Percentiles rank a stretch among this genome's conserved stretches.
phyloP scores from a whole-genome alignment of 2,888 invertebrate genomes.

The Polyommatus icarus region DNA sequence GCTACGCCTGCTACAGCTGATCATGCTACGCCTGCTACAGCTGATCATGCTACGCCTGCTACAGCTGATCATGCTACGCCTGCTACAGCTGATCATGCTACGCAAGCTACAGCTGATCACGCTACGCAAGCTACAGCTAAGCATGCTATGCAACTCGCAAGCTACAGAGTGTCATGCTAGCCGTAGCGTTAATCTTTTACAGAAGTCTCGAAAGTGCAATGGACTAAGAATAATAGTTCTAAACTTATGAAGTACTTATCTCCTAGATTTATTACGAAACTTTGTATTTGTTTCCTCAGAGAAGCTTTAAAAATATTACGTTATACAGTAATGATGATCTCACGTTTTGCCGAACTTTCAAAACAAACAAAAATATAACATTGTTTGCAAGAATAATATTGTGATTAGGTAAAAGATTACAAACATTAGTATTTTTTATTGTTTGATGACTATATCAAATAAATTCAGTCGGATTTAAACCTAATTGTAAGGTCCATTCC shows the following conservation, averaged over 20 bases:
- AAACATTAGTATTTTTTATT: no score
- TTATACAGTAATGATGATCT: not conserved
- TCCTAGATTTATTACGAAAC: slow-evolving; percentile 18
- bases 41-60: no score
- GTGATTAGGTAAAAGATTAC: not conserved
- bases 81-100: no score
- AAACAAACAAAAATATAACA: not conserved
- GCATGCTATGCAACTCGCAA: not conserved
- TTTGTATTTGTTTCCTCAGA: slow-evolving; percentile 9
- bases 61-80: no score
- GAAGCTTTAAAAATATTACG: slow-evolving; percentile 5
- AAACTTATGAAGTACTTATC: not conserved
- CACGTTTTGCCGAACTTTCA: not conserved
- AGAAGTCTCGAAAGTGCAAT: not conserved
- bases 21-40: no score
- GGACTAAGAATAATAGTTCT: not conserved
- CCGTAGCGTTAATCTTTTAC: not conserved
- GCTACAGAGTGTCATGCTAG: no score
- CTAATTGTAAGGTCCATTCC: no score
- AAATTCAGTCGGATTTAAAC: no score
- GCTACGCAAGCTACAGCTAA: not conserved
- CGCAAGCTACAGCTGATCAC: no score
- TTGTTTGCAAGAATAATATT: not conserved
- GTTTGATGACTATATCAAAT: no score
- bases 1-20: no score